Conservation (phyloP, 2,113 vertebrate species). For the Microcebus murinus region DNA sequence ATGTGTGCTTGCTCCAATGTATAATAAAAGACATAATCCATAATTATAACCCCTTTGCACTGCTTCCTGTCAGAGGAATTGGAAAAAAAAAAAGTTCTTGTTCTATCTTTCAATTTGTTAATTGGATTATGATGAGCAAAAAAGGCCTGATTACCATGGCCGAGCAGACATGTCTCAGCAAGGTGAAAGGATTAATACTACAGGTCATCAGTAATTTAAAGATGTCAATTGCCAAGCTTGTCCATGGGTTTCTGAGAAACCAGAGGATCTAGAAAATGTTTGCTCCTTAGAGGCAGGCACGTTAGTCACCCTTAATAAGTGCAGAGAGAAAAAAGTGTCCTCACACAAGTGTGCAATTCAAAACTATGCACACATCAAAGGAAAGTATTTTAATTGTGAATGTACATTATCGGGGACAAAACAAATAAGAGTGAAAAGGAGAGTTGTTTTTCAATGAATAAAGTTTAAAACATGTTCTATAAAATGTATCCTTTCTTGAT, state of each 20-base stretch:
- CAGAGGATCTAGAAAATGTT: conserved; percentile 56
- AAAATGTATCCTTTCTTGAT: neutral
- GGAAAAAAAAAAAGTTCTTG: conserved; percentile 56
- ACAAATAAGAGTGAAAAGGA: neutral
- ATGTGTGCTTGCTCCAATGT: conserved; percentile 72
- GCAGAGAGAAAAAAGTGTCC: neutral
- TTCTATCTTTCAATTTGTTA: conserved; percentile 80
- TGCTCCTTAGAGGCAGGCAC: conserved; percentile 32
- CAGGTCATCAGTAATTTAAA: conserved; percentile 52
- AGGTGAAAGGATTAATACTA: conserved; percentile 68
- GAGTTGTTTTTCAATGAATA: neutral
- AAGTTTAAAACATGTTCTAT: neutral
- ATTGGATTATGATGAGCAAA: conserved; percentile 69
- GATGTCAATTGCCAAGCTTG: conserved; percentile 60
- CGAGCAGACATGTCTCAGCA: conserved; percentile 45
- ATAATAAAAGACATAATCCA: conserved; percentile 79
- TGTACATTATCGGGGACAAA: neutral
- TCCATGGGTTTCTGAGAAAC: conserved; percentile 56
- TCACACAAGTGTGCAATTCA: neutral
- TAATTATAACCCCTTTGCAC: conserved; percentile 80
- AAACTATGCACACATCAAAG: neutral
- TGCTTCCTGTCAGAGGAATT: conserved; percentile 78
- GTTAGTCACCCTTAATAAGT: neutral
- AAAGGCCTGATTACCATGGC: conserved; percentile 66
- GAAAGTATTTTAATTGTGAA: neutral